phyloP scores from a whole-genome alignment of 2,888 invertebrate genomes.

The Melanargia galathea region DNA sequence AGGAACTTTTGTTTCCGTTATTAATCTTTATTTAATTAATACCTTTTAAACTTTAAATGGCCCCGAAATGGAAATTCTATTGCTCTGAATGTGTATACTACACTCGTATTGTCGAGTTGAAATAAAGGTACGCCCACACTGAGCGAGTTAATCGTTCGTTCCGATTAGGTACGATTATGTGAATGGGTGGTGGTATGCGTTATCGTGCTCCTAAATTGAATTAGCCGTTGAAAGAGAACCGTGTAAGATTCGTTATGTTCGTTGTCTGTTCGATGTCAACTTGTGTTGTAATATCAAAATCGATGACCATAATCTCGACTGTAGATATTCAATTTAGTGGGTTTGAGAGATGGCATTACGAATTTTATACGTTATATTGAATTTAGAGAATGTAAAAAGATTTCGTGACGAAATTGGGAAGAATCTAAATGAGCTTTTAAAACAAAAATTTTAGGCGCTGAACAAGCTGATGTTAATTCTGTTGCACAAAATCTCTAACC shows the following conservation, averaged over 20 bases:
- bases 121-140: slow-evolving; percentile 69
- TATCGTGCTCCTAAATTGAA: slow-evolving; percentile 69
- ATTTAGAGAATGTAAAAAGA: too few species aligned
- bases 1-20: background rate
- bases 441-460: too few species aligned
- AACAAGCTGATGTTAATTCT: too few species aligned
- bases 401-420: too few species aligned
- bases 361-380: too few species aligned
- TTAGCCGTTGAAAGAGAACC: slow-evolving; percentile 32
- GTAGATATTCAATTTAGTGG: slow-evolving; percentile 20
- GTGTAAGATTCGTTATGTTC: slow-evolving; percentile 29
- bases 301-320: slow-evolving; percentile 19
- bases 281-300: slow-evolving; percentile 30
- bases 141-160: slow-evolving; percentile 72
- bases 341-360: background rate
- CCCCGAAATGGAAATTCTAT: slow-evolving; percentile 6
- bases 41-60: slow-evolving; percentile 4
- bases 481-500: too few species aligned
- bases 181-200: slow-evolving; percentile 68
- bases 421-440: too few species aligned
- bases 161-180: slow-evolving; percentile 65
- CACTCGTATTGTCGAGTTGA: slow-evolving; percentile 27
- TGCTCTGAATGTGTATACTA: background rate
- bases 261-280: slow-evolving; percentile 40
- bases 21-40: slow-evolving; percentile 12